Conservation (phyloP, 2,113 vertebrate genomes). For the Isurus oxyrinchus region DNA sequence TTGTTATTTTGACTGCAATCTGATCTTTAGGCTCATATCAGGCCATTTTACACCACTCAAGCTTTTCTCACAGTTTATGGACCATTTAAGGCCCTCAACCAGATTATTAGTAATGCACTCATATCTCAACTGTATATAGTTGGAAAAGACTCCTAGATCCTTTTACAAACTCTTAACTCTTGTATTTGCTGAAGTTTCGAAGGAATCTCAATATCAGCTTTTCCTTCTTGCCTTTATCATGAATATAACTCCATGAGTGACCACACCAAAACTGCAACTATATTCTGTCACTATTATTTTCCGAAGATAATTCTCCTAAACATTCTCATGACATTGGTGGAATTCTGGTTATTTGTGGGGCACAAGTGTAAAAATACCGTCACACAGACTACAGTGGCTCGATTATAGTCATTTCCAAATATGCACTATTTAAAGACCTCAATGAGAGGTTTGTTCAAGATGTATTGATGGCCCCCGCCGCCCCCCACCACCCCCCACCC, state of each 20-base stretch:
- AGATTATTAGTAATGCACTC: neutral
- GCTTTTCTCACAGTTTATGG: neutral
- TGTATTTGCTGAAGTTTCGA: neutral
- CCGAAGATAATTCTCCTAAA: neutral
- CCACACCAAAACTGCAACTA: neutral
- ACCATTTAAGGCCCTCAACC: neutral
- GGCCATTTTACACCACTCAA: no score
- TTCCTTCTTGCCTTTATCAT: neutral
- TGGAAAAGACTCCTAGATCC: neutral
- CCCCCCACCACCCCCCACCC: neutral
- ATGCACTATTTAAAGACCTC: constrained; percentile 35
- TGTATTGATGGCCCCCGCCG: neutral
- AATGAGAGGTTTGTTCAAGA: constrained; percentile 29
- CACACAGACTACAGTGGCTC: constrained; percentile 9
- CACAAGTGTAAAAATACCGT: constrained; percentile 32
- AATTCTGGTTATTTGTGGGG: constrained; percentile 33
- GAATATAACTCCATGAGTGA: neutral
- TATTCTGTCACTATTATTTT: constrained; percentile 20
- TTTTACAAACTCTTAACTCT: neutral
- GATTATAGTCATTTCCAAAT: constrained; percentile 23
- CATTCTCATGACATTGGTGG: constrained; percentile 33
- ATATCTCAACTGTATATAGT: neutral
- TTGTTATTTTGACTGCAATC: neutral
- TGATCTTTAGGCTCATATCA: neutral
- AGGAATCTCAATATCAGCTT: neutral